Evolutionary conservation across 2,797 vertebrate genomes (phyloP).

Genomic region (Epinephelus awoara): DNA sequence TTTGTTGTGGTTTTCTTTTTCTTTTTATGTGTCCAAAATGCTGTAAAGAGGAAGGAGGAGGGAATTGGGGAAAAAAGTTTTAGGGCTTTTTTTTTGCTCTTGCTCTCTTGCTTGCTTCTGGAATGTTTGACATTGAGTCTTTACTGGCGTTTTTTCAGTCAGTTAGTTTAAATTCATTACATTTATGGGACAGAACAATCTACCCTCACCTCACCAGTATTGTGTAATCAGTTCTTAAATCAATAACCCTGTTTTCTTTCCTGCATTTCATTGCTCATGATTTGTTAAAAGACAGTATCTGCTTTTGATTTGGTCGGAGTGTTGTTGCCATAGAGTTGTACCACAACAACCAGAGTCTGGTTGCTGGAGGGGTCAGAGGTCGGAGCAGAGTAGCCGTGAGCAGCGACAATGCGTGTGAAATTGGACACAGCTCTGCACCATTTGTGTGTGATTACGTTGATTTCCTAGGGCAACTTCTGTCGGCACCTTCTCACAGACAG

Average conservation of each 20-base stretch:
- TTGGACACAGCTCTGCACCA: slow-evolving; percentile 73
- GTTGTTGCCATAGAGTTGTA: slow-evolving; percentile 54
- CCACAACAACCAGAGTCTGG: slow-evolving; percentile 66
- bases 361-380: slow-evolving; percentile 76
- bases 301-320: slow-evolving; percentile 69
- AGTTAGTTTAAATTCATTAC: slow-evolving; percentile 5
- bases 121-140: background rate
- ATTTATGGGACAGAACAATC: background rate
- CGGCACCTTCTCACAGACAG: slow-evolving; percentile 59
- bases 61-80: background rate
- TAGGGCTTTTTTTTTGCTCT: background rate
- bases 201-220: background rate
- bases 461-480: slow-evolving; percentile 79
- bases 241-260: background rate
- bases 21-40: slow-evolving; percentile 33
- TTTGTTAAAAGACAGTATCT: slow-evolving; percentile 52
- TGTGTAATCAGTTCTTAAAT: background rate
- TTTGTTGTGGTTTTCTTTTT: slow-evolving; percentile 75
- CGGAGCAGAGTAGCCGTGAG: slow-evolving; percentile 74
- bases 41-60: slow-evolving; percentile 25
- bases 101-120: background rate
- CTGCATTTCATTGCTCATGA: slow-evolving; percentile 35
- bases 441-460: slow-evolving; percentile 80
- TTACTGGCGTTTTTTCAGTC: background rate
- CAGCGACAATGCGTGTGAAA: slow-evolving; percentile 75